Conservation (phyloP, 2,797 vertebrate species). For the Ispidina picta region DNA sequence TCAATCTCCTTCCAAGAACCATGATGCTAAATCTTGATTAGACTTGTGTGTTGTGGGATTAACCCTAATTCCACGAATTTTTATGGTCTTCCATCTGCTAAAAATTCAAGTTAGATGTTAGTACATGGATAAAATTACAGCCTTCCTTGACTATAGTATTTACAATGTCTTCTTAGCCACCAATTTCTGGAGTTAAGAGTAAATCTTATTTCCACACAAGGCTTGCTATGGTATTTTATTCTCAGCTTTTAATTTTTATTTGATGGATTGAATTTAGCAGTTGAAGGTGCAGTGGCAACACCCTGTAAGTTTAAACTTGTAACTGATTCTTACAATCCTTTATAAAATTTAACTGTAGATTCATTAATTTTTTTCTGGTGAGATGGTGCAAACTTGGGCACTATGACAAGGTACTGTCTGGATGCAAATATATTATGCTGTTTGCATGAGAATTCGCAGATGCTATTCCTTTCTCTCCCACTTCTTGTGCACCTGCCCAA, state of each 20-base stretch:
- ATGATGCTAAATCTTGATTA: neutral
- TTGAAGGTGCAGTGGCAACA: neutral
- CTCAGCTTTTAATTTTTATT: neutral
- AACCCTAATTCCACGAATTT: neutral
- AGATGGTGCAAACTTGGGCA: conserved; percentile 55
- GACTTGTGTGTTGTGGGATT: neutral
- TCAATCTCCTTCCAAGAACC: neutral
- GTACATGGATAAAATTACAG: neutral
- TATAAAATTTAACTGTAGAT: conserved; percentile 7
- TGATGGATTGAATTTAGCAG: neutral
- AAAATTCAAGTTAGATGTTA: neutral
- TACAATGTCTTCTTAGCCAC: neutral
- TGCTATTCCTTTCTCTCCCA: neutral
- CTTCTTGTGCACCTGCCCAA: conserved; percentile 56
- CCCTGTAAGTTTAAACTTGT: neutral
- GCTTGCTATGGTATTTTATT: neutral
- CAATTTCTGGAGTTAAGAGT: neutral
- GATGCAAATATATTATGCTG: conserved; percentile 35
- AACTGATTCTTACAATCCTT: neutral
- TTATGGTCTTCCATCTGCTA: neutral
- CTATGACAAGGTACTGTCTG: neutral
- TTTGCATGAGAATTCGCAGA: conserved; percentile 59
- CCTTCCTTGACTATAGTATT: neutral
- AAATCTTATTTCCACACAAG: neutral
- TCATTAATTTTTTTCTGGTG: neutral